Conservation (phyloP, 2,797 vertebrate genomes). For the Euphonia xanthogaster region DNA sequence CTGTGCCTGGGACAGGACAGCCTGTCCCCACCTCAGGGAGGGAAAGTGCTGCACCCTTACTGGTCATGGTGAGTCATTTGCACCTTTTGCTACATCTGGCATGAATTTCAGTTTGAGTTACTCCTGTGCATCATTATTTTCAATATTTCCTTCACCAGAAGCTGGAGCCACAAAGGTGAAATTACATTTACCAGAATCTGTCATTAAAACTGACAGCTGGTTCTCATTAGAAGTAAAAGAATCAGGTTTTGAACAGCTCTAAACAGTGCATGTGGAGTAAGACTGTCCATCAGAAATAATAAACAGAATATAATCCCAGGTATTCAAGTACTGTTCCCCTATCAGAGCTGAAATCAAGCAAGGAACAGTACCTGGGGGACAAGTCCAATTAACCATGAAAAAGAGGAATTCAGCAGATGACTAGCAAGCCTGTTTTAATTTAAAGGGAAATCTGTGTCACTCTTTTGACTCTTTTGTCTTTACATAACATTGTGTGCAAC, state of each 20-base stretch:
- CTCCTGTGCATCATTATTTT: not conserved
- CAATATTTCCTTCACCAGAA: conserved; percentile 8
- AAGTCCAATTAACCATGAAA: not conserved
- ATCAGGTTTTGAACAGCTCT: not conserved
- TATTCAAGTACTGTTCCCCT: not conserved
- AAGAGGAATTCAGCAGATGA: not conserved
- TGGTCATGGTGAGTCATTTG: conserved; percentile 7
- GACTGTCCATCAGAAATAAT: not conserved
- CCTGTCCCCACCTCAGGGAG: rapidly evolving
- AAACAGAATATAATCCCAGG: not conserved
- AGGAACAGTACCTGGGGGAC: not conserved
- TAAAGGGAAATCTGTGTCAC: not conserved
- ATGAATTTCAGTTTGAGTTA: conserved; percentile 13
- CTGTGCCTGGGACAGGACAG: not conserved
- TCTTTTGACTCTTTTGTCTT: not conserved
- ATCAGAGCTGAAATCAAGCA: not conserved
- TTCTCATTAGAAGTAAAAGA: not conserved
- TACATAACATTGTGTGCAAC: not conserved
- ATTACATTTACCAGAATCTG: not conserved
- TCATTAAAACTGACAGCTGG: not conserved
- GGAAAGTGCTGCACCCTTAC: not conserved
- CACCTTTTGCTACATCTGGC: conserved; percentile 24
- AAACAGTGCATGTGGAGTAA: not conserved
- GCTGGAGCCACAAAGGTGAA: not conserved
- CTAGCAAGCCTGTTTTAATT: not conserved